Evolutionary conservation across 1,140 invertebrate species (phyloP).

Genomic region (Stenopsyche tienmushanensis): DNA sequence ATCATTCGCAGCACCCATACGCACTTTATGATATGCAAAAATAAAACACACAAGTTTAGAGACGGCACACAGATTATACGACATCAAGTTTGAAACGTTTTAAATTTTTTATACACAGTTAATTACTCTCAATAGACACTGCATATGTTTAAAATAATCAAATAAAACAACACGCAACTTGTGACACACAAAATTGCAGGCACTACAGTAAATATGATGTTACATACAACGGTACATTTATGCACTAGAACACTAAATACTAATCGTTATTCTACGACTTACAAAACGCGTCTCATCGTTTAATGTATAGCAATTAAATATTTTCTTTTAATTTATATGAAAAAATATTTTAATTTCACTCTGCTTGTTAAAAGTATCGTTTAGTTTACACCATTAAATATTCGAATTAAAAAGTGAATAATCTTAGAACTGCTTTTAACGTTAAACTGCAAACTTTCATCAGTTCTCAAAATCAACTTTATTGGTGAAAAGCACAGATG

Average conservation of each 20-base stretch:
- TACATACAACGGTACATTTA: slow-evolving; percentile 27
- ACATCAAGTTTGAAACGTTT: slow-evolving; percentile 10
- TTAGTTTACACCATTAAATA: no score
- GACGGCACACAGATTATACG: slow-evolving; percentile 16
- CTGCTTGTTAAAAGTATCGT: background rate
- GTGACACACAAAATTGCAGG: slow-evolving; percentile 39
- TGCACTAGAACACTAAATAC: slow-evolving; percentile 12
- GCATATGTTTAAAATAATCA: slow-evolving; percentile 10
- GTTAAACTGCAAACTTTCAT: no score
- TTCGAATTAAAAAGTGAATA: no score
- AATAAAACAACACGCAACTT: slow-evolving; percentile 22
- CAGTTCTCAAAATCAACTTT: no score
- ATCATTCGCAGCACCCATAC: background rate
- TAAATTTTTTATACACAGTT: no score
- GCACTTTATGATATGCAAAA: slow-evolving; percentile 1
- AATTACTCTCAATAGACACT: no score
- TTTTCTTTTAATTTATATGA: background rate
- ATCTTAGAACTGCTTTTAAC: no score
- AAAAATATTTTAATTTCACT: background rate
- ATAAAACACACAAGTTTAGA: background rate
- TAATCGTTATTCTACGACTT: slow-evolving; percentile 21
- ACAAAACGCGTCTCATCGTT: no score
- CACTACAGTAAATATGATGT: slow-evolving; percentile 38
- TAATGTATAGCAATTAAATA: background rate
- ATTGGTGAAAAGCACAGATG: no score